Base-by-base conservation (phyloP, 2,888 invertebrate genomes). In the Megaustenia siamemsis region DNA sequence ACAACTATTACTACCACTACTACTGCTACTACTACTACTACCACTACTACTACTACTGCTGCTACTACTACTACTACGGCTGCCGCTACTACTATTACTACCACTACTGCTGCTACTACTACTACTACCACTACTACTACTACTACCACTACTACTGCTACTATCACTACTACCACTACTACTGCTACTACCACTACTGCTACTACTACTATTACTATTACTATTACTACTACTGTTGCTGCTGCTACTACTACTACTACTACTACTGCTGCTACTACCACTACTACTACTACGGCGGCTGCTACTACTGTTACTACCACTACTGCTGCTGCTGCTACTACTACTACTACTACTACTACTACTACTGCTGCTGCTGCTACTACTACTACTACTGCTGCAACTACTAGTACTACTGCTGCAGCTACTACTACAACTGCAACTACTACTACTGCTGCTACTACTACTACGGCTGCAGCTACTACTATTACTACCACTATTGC, bases 1-100 rank as follows among this genome's bases (percentile, higher is more conserved):
- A 43, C 45, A 43, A 43, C 75, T 75, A 75, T 10, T 75, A 75
- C 43, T 75, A 75, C 75, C 43, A 43, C 75, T 75, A 43, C 75
- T 75, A 43, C 45, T 75, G 12, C 75, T 75, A n/a, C 75, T 75
- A 43, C n/a, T 75, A 75, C 15, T 69, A 69, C 40, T 15, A 69
- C 6, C 32, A 69, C n/a, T n/a, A n/a, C n/a, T n/a, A 49, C 10
- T n/a, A n/a, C n/a, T n/a, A n/a, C n/a, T n/a, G n/a, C 18, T 56
- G 24, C 18, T 56, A 4, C 18, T 15, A 4, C 18, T 56, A 4
- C 18, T 56, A 4, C 18, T 56, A n/a, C n/a, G n/a, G n/a, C n/a
- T n/a, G n/a, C n/a, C n/a, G n/a, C n/a, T n/a, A n/a, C n/a, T n/a
- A n/a, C 15, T 56, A 4, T 18, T 56, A 4, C 15, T 56, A 4